Base-by-base conservation (phyloP, 64 coral and sea anemone species). In the Pachyseris speciosa region DNA sequence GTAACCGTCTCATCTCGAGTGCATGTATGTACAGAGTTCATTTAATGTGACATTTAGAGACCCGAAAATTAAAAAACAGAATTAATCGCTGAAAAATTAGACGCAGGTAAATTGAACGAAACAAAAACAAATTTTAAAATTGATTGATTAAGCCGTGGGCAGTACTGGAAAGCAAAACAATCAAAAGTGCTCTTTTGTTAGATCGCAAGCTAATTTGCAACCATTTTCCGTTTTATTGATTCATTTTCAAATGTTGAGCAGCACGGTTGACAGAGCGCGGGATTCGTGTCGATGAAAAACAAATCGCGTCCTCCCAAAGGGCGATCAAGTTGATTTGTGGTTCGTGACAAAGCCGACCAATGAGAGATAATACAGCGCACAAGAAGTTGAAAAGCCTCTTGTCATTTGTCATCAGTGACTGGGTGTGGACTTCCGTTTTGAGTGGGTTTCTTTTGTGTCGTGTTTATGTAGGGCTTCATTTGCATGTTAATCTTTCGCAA, bases 401-500 rank as follows among this genome's bases (percentile, higher is more conserved):
- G 86, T 90, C 86, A 80, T 67, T 89, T 95, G 95, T 94, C 95
- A 89, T 86, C 95, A 89, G 84, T 80, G 88, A 68, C 86, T 83
- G 86, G 95, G 95, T 73, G 95, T 91, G 94, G 78, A 97, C 95
- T 88, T 97, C 95, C 95, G 95, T 81, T 87, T 72, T 84, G 89
- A 87, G 84, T 96, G 87, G 89, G 81, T 74, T 78, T 83, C 67
- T 83, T 96, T 96, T 96, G 95, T 97, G 81, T 71, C 69, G 27
- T 97, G 87, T 97, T 97, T 97, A 92, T 93, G 89, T 83, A 93
- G 86, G 64, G 53, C 85, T 52, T 59, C 44, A 97, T 94, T 97
- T 94, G 95, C 91, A 97, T 97, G 80, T 97, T 93, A 97, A 97
- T 93, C 88, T 93, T 89, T 89, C 95, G 72, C 85, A 93, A 93